phyloP scores from a whole-genome alignment of 1,140 invertebrate genomes.

The Centruroides vittatus region DNA sequence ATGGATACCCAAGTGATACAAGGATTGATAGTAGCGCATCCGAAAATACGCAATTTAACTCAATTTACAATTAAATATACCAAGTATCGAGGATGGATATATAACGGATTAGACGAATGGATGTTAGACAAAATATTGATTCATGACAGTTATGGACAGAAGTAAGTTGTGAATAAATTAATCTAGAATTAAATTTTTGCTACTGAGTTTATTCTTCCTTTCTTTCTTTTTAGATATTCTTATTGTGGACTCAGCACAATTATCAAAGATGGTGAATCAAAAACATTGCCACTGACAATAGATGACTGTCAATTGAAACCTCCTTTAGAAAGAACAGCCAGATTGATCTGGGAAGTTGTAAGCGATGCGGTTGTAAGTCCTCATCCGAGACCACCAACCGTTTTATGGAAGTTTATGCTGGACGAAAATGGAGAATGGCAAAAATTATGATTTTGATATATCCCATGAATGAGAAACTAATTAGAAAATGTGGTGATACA shows the following conservation, averaged over 20 bases:
- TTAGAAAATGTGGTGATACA: no score
- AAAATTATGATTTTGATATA: no score
- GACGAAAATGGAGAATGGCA: not conserved
- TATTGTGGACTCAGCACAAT: slow-evolving; percentile 5
- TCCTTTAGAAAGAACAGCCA: slow-evolving; percentile 2
- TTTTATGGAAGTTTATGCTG: slow-evolving; percentile 14
- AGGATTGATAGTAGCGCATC: slow-evolving; percentile 68
- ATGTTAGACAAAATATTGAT: slow-evolving; percentile 66
- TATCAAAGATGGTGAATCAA: slow-evolving; percentile 1
- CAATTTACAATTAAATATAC: slow-evolving; percentile 63
- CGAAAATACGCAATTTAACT: slow-evolving; percentile 53
- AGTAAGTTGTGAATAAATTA: slow-evolving; percentile 31
- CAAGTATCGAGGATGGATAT: slow-evolving; percentile 81
- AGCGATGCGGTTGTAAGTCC: slow-evolving; percentile 7
- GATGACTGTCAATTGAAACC: slow-evolving; percentile 5
- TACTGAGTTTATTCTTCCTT: not conserved
- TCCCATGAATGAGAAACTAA: no score
- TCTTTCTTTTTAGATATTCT: no score
- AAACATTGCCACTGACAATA: not conserved
- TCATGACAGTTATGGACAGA: slow-evolving; percentile 68
- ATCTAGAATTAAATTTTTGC: not conserved
- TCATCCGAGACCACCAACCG: slow-evolving; percentile 9
- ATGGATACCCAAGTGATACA: slow-evolving; percentile 15
- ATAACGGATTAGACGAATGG: slow-evolving; percentile 53
- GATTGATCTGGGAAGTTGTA: slow-evolving; percentile 15